phyloP scores from a whole-genome alignment of 2,888 invertebrate species.

The Toxonevra muliebris region DNA sequence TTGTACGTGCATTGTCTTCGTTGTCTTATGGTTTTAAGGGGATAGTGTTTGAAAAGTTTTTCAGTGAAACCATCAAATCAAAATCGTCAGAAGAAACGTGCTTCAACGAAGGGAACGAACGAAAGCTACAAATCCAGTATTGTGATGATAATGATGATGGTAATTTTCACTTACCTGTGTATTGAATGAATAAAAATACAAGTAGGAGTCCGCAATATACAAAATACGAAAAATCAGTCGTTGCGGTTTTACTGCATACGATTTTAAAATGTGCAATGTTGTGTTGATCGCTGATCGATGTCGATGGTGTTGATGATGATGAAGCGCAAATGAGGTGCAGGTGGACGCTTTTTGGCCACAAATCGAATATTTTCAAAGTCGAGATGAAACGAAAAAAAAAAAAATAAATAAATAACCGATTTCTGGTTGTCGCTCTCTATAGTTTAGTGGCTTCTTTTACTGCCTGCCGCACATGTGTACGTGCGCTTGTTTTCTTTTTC shows the following conservation, averaged over 20 bases:
- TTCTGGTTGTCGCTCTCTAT: no score
- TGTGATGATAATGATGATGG: conserved; percentile 1
- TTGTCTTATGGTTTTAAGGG: background rate
- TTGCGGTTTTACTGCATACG: background rate
- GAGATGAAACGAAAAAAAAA: no score
- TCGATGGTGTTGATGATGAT: background rate
- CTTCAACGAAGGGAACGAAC: background rate
- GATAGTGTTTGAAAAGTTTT: conserved; percentile 15
- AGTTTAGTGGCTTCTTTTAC: no score
- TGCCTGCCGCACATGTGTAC: no score
- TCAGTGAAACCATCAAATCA: conserved; percentile 10
- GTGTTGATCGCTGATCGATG: conserved; percentile 3
- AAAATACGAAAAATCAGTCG: conserved; percentile 14
- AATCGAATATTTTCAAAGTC: background rate
- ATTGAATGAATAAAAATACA: conserved; percentile 29
- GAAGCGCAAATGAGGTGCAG: background rate
- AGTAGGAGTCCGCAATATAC: background rate
- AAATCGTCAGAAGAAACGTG: background rate
- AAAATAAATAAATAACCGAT: no score
- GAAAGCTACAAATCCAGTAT: conserved; percentile 3
- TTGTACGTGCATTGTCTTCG: background rate
- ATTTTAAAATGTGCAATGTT: background rate
- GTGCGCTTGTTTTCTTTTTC: no score
- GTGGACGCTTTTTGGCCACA: background rate
- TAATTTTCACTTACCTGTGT: conserved; percentile 28